Evolutionary conservation across 2,888 invertebrate species (phyloP).

Genomic region (Dexiosoma caninum): DNA sequence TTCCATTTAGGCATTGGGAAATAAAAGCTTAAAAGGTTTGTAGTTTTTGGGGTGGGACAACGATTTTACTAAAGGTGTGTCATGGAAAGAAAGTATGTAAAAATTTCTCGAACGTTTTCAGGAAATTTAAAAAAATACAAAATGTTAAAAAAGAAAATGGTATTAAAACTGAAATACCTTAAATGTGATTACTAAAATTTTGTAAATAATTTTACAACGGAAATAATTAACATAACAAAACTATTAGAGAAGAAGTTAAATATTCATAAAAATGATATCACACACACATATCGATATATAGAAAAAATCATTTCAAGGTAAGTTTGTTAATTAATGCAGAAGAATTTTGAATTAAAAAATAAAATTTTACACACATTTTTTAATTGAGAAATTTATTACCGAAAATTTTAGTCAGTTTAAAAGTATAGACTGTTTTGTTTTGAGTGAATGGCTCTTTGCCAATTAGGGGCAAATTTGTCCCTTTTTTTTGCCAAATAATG

Average conservation of each 20-base stretch:
- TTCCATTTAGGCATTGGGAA: constrained; percentile 17
- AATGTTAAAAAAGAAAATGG: not conserved
- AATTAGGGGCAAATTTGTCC: no score
- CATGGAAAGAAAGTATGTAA: not conserved
- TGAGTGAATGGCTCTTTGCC: no score
- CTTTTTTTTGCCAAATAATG: no score
- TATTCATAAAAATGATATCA: not conserved
- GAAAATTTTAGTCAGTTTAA: no score
- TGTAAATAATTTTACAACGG: constrained; percentile 38
- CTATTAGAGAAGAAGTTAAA: constrained; percentile 57
- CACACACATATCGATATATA: not conserved
- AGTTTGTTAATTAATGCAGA: no score
- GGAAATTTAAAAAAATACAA: not conserved
- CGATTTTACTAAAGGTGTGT: constrained; percentile 60
- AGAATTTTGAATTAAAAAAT: no score
- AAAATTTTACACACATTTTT: no score
- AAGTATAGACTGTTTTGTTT: no score
- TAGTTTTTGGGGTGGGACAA: no score
- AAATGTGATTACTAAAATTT: not conserved
- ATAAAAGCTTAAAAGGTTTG: not conserved
- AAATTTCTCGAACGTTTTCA: not conserved
- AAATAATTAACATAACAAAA: constrained; percentile 72
- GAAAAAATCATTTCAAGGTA: not conserved
- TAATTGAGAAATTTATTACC: no score
- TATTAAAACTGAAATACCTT: not conserved